Base-by-base conservation (phyloP, 2,888 invertebrate species). In the Nesidiocoris tenuis region DNA sequence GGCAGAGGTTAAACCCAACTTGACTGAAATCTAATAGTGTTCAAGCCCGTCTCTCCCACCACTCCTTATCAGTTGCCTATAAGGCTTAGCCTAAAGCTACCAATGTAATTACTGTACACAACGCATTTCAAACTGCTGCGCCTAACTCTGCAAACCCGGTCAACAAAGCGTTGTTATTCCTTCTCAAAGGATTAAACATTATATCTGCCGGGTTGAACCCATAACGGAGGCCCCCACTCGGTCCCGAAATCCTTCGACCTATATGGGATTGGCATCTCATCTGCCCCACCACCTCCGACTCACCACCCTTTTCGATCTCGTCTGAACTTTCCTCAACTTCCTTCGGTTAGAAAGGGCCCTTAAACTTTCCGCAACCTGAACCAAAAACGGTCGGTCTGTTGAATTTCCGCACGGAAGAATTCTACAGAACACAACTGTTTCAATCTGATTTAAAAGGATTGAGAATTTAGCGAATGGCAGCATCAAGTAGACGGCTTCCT, bases 61-160 rank as follows among this genome's bases (percentile, higher is more conserved):
- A 72, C 76, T 77, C 77, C 79, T 79, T 79, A 79, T 79, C 79
- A 79, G 79, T 78, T 79, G 79, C 78, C 78, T 79, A 79, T 79
- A 77, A 79, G 79, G 79, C 79, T 79, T 78, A 79, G 77, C 77
- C 77, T 64, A 77, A 76, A 78, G 77, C 78, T 78, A 78, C 76
- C 78, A 77, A 78, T 78, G 78, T 78, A 78, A 78, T 78, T 78
- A 77, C 77, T 78, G 76, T 72, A 76, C 72, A 75, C 76, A 78
- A 78, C 78, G 78, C 78, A 67, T 78, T 78, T 78, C 78, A 76
- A 78, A 78, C 78, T 75, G 78, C 76, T 39, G n/a, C n/a, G n/a
- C n/a, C 39, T 12, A 39, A 39, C 39, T 39, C 39, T 7, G 5
- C 77, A 77, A 77, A 66, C 74, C 65, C 54, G 77, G 75, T 76